Evolutionary conservation across 2,113 vertebrate species (phyloP).

Genomic region (Sturnira hondurensis): DNA sequence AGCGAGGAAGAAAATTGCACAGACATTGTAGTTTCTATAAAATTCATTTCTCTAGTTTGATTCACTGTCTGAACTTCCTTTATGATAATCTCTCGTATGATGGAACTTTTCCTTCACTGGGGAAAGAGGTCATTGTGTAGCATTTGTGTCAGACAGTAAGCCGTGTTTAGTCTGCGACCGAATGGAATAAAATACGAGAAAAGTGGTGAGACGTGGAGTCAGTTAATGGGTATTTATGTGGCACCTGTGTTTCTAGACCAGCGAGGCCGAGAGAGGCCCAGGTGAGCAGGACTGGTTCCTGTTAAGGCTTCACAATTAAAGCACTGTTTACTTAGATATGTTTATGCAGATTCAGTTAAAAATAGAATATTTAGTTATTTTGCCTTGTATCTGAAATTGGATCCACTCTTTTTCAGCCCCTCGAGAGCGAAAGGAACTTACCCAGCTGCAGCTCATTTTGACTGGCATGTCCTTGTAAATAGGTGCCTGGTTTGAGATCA

Average conservation of each 20-base stretch:
- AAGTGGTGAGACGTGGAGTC: not conserved
- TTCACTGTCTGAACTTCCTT: not conserved
- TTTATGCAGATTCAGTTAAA: not conserved
- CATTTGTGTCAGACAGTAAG: not conserved
- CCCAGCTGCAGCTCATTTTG: not conserved
- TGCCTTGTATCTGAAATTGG: not conserved
- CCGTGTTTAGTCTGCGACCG: not conserved
- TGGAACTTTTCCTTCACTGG: not conserved
- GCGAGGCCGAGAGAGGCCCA: not conserved
- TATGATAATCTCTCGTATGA: not conserved
- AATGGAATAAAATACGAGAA: not conserved
- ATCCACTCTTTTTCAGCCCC: not conserved
- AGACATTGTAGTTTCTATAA: not conserved
- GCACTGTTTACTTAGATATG: not conserved
- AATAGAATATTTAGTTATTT: not conserved
- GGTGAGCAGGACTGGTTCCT: not conserved
- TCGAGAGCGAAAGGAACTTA: not conserved
- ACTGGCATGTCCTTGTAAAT: not conserved
- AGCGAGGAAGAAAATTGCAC: not conserved
- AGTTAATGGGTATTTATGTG: not conserved
- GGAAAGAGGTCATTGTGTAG: not conserved
- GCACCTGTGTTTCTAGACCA: too few relatives aligned
- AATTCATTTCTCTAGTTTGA: not conserved
- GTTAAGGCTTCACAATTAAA: not conserved
- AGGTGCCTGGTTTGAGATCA: not conserved